Evolutionary conservation across 2,113 vertebrate genomes (phyloP).

Genomic region (Actenoides lindsayi): DNA sequence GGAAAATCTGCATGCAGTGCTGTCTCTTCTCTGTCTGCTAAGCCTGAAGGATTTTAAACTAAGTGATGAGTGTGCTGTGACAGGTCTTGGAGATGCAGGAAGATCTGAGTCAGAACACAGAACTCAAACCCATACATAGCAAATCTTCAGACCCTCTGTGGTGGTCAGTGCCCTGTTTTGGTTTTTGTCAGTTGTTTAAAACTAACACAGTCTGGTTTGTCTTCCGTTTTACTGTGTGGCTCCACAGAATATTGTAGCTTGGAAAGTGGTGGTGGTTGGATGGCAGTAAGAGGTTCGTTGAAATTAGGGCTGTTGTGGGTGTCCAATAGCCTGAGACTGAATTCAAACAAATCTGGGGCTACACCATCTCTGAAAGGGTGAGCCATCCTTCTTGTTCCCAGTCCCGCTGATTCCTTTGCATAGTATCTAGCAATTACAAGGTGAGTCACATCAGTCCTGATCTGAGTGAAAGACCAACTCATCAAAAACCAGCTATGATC

Average conservation of each 20-base stretch:
- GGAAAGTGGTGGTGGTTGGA: neutral
- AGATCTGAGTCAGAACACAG: neutral
- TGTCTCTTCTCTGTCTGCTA: neutral
- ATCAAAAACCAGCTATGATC: constrained; percentile 29
- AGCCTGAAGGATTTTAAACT: neutral
- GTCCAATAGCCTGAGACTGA: neutral
- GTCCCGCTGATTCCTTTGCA: constrained; percentile 14
- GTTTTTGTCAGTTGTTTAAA: neutral
- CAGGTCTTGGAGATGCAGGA: neutral
- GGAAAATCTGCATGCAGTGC: neutral
- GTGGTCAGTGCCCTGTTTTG: neutral
- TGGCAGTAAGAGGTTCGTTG: neutral
- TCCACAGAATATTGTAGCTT: neutral
- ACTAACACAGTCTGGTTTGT: neutral
- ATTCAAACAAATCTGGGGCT: neutral
- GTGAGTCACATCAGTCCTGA: constrained; percentile 39
- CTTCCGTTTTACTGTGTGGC: neutral
- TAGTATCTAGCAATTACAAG: constrained; percentile 42
- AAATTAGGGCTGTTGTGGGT: neutral
- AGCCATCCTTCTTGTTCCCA: neutral
- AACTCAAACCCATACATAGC: neutral
- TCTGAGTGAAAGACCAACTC: constrained; percentile 27
- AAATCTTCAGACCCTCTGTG: neutral
- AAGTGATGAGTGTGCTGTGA: neutral
- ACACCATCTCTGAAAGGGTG: neutral